A percentile compares a stretch with the other conserved stretches of the same genome.
Evolutionary conservation across 2,113 vertebrate species (phyloP).

Genomic region (Guaruba guarouba): DNA sequence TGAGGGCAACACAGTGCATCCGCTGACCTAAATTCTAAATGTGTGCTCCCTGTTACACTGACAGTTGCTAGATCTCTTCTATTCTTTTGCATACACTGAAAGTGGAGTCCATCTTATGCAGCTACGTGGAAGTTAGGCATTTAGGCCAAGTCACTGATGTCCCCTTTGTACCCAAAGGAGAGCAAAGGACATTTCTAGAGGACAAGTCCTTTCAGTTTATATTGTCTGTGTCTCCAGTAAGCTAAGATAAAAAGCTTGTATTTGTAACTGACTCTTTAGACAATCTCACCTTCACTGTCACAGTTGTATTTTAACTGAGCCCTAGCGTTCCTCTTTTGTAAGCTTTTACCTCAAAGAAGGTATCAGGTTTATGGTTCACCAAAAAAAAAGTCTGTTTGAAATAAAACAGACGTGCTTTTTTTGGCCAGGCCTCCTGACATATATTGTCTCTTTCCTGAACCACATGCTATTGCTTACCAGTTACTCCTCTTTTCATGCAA

Average conservation of each 20-base stretch:
- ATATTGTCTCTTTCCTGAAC: not conserved
- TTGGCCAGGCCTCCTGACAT: not conserved
- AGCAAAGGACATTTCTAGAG: not conserved
- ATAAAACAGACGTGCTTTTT: not conserved
- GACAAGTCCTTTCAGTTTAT: not conserved
- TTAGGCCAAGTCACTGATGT: not conserved
- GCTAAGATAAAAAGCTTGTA: not conserved
- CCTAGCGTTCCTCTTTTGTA: not conserved
- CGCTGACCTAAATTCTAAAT: not conserved
- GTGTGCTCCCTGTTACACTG: not conserved
- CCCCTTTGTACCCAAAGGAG: not conserved
- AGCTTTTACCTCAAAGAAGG: not conserved
- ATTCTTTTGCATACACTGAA: not conserved
- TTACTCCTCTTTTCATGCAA: not conserved
- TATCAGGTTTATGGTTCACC: not conserved
- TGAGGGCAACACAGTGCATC: not conserved
- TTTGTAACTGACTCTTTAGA: not conserved
- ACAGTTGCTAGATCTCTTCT: not conserved
- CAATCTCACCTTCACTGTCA: not conserved
- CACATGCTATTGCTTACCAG: not conserved
- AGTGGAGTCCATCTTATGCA: not conserved
- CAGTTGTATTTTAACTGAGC: not conserved
- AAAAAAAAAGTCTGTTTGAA: not conserved
- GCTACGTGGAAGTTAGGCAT: not conserved
- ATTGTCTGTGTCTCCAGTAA: not conserved